Evolutionary conservation across 1,140 invertebrate species (phyloP).

Genomic region (Drosophila paulistorum): DNA sequence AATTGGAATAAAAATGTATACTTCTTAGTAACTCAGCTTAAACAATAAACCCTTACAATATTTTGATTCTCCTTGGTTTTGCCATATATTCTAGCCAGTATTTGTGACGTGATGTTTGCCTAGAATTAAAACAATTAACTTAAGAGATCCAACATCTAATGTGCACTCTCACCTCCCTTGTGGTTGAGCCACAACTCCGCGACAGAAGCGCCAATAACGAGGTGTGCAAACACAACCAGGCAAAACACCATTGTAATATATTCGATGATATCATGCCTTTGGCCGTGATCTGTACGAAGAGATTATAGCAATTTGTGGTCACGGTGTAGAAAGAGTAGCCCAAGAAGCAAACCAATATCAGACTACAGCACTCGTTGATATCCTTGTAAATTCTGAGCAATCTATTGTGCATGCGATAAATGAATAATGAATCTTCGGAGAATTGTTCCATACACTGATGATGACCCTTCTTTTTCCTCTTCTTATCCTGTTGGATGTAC

Average conservation of each 20-base stretch:
- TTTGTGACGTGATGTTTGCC: conserved; percentile 75
- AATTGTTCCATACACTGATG: conserved; percentile 60
- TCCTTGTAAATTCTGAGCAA: conserved; percentile 71
- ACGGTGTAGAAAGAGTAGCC: conserved; percentile 82
- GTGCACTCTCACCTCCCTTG: conserved; percentile 56
- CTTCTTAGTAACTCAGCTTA: background rate
- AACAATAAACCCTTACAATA: conserved; percentile 55
- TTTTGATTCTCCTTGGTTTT: conserved; percentile 76
- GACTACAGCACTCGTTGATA: conserved; percentile 76
- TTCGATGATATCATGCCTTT: conserved; percentile 57
- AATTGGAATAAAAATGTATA: conserved; percentile 1
- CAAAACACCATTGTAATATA: conserved; percentile 71
- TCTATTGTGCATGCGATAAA: conserved; percentile 78
- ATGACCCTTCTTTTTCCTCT: conserved; percentile 19
- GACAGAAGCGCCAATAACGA: conserved; percentile 66
- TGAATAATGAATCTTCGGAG: conserved; percentile 73
- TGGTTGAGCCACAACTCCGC: conserved; percentile 67
- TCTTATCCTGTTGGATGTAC: conserved; percentile 56
- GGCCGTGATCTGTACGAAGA: conserved; percentile 78
- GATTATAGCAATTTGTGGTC: conserved; percentile 79
- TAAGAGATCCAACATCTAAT: conserved; percentile 12
- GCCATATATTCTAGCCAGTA: conserved; percentile 73
- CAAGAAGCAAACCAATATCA: conserved; percentile 75
- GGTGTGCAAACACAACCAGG: conserved; percentile 67
- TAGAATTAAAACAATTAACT: conserved; percentile 33